phyloP scores from a whole-genome alignment of 2,113 vertebrate species.

The Noturus placidus region DNA sequence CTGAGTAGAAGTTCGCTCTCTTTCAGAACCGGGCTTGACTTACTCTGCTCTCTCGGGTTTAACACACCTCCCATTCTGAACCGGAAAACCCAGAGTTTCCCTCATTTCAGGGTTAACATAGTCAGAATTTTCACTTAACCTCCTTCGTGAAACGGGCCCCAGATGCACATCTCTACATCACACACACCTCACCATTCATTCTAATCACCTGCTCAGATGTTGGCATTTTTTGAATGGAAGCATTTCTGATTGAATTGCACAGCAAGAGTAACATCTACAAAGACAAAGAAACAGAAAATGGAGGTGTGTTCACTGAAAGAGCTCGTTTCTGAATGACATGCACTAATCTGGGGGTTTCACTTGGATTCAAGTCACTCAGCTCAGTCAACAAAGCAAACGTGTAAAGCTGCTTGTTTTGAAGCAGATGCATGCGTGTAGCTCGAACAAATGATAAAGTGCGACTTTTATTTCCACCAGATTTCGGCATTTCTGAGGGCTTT shows the following conservation, averaged over 20 bases:
- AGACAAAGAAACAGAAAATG: neutral
- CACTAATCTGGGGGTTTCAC: neutral
- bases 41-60: too few relatives aligned
- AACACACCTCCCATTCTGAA: too few relatives aligned
- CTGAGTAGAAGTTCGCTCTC: too few relatives aligned
- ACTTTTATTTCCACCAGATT: neutral
- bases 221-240: neutral
- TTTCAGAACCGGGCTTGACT: too few relatives aligned
- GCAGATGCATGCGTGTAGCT: neutral
- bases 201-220: neutral
- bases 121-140: too few relatives aligned
- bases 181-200: neutral
- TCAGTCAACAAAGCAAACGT: neutral
- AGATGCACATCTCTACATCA: neutral
- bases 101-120: too few relatives aligned
- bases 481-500: neutral
- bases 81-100: too few relatives aligned
- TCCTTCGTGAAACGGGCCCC: too few relatives aligned
- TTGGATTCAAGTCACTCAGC: neutral
- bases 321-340: neutral
- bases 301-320: neutral
- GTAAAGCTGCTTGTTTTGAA: neutral
- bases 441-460: neutral
- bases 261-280: neutral
- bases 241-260: neutral